Evolutionary conservation across 2,797 vertebrate species (phyloP).

Genomic region (Muscicapa striata): DNA sequence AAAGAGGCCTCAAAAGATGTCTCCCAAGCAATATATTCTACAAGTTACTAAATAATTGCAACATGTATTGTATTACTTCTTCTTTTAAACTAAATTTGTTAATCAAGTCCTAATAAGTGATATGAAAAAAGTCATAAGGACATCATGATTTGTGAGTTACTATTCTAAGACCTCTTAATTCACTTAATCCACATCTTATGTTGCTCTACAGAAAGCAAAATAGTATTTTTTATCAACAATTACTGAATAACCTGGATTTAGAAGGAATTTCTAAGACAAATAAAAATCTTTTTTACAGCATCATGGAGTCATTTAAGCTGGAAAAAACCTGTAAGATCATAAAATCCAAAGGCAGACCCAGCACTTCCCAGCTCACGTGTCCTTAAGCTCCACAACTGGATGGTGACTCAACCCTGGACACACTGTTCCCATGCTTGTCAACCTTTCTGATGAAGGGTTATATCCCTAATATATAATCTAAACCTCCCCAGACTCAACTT

Average conservation of each 20-base stretch:
- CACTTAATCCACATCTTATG: fast-evolving
- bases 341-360: not conserved
- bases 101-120: not conserved
- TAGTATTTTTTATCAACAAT: not conserved
- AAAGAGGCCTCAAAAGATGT: not conserved
- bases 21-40: fast-evolving
- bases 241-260: not conserved
- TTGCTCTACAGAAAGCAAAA: not conserved
- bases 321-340: not conserved
- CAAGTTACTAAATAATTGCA: not conserved
- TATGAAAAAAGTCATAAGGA: not conserved
- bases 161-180: not conserved
- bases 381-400: not conserved
- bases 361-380: not conserved
- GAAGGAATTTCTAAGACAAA: not conserved
- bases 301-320: not conserved
- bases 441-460: not conserved
- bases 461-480: not conserved
- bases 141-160: not conserved
- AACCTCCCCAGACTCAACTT: not conserved
- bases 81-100: not conserved
- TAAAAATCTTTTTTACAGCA: not conserved
- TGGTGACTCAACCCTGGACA: not conserved
- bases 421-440: not conserved
- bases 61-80: not conserved